A percentile compares a stretch with the other conserved stretches of the same genome.
phyloP scores from a whole-genome alignment of 1,140 invertebrate genomes.

The Pogonognathellus flavescens region DNA sequence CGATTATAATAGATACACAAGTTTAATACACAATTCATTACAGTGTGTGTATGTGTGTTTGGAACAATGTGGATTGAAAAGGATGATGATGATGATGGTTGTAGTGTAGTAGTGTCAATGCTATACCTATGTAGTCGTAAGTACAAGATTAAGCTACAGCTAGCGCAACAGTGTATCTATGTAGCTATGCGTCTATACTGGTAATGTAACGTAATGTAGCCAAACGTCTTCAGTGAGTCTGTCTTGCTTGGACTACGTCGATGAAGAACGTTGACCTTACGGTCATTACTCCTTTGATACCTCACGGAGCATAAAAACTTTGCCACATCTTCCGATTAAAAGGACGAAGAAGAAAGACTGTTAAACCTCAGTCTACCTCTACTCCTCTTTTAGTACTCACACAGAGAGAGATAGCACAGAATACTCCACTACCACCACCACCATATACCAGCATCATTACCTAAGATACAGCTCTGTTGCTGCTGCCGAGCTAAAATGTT shows the following conservation, averaged over 20 bases:
- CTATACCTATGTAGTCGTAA: neutral
- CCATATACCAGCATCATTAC: neutral
- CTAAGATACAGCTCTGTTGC: neutral
- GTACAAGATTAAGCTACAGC: neutral
- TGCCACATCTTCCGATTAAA: slow-evolving; percentile 49
- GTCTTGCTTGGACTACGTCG: slow-evolving; percentile 40
- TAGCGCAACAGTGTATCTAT: neutral
- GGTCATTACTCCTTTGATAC: slow-evolving; percentile 63
- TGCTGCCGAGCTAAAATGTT: neutral
- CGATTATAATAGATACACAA: too few species aligned
- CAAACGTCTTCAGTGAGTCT: slow-evolving; percentile 26
- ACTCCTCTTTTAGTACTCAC: slow-evolving; percentile 29
- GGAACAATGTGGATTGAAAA: neutral
- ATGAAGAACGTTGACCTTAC: slow-evolving; percentile 62
- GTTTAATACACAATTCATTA: too few species aligned
- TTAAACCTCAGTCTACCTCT: slow-evolving; percentile 48
- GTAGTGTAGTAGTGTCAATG: neutral
- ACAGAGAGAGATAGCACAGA: neutral
- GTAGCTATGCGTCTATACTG: neutral
- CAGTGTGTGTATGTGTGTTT: neutral
- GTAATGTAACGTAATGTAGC: neutral
- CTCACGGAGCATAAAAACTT: slow-evolving; percentile 55
- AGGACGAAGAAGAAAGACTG: slow-evolving; percentile 44
- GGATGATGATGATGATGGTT: neutral
- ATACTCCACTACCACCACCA: neutral